Base-by-base conservation (phyloP, 2,888 invertebrate genomes). In the Eupithecia exiguata region DNA sequence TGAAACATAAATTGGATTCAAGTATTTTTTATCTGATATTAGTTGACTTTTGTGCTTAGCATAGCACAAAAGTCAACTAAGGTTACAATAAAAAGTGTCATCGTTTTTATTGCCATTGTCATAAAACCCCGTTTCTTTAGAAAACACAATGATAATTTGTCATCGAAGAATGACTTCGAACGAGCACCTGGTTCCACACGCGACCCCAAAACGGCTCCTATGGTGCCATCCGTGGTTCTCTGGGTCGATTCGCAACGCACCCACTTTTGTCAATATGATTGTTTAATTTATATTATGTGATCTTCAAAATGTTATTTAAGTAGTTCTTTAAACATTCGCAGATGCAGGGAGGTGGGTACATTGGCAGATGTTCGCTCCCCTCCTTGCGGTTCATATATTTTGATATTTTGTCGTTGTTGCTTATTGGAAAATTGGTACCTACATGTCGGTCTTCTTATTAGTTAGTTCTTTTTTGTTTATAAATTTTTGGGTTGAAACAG, bases 231-330 rank as follows among this genome's bases (percentile, higher is more conserved):
- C 10, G 78, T 71, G 74, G 72, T 80, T 81, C 84, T 84, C 84
- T 84, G 81, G 80, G 77, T 72, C 82, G 83, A 94, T 94, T 93
- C 88, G 93, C 89, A 86, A 92, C 91, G 92, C 92, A 84, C 87
- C 87, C 88, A 89, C 88, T 88, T 87, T 92, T 92, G 89, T 91
- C 87, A 91, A 89, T 88, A 89, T 87, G 91, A 88, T 90, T 92
- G 91, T 94, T 93, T 92, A 93, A 93, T 93, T 91, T 92, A 92
- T 89, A 92, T 93, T 92, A 93, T 93, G 92, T 93, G 92, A 93
- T 93, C 92, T 92, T 92, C 86, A 86, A 91, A 81, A 92, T 88
- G 82, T 84, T 90, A 88, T 93, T 91, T 92, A 92, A 94, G 92
- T 92, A 92, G 91, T 92, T 93, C 88, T 92, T 88, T 87, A 93